Base-by-base conservation (phyloP, 2,888 invertebrate genomes). In the Apamea monoglypha region DNA sequence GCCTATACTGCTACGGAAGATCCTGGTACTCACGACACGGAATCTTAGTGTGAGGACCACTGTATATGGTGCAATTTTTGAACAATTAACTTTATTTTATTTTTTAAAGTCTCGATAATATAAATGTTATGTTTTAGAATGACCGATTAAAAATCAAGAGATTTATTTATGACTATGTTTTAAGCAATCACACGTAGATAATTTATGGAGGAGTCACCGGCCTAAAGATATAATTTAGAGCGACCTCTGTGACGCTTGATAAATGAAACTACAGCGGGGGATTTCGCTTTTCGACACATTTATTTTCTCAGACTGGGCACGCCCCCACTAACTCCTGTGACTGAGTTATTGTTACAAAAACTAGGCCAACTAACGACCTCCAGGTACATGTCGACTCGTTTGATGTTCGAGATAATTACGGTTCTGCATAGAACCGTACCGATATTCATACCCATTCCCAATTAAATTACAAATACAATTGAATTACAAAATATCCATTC, bases 181-280 rank as follows among this genome's bases (percentile, higher is more conserved):
- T 84, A 83, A 79, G 81, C 83, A 87, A 85, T 84, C 68, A 70
- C 36, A 79, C 74, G 74, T 84, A 77, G 73, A 89, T 88, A 88
- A 87, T 87, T 87, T 83, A 88, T 82, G 80, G 56, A 70, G 50
- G 64, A 82, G 83, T 85, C 88, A 75, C 78, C 79, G 66, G 76
- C 78, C 74, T 85, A 89, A 87, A 83, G 83, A 88, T 86, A 87
- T 88, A 85, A 90, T 90, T 89, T 86, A 85, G 82, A 81, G 74
- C 81, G 68, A 81, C 75, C 83, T 86, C 76, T 76, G 74, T 82
- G 75, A 80, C 80, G 76, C 74, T 88, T 90, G 89, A 89, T 86
- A 90, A 86, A 89, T 90, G 77, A 86, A 89, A 83, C 86, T 84
- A 90, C 75, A 78, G 79, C 59, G 72, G 79, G 75, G 68, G 83